phyloP scores from a whole-genome alignment of 1,140 invertebrate species.

The Archegozetes longisetosus region DNA sequence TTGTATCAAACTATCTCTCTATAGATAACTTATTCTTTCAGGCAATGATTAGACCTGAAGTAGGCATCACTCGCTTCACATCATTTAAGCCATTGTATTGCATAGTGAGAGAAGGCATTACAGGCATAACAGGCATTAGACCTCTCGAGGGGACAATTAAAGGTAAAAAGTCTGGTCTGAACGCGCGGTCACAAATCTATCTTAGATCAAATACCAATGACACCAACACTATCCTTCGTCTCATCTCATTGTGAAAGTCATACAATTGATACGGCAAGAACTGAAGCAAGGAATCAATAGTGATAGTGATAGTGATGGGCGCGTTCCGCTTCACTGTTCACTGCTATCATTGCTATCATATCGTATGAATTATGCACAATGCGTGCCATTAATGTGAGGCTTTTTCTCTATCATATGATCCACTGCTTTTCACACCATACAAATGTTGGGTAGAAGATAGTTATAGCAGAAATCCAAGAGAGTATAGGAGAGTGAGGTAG shows the following conservation, averaged over 20 bases:
- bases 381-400: neutral
- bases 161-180: neutral
- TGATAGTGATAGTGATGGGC: neutral
- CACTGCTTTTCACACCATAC: neutral
- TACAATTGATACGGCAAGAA: no score
- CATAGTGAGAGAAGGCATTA: neutral
- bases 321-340: neutral
- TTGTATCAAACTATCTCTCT: neutral
- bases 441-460: neutral
- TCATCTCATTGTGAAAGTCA: no score
- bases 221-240: neutral
- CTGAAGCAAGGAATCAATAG: neutral
- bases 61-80: neutral
- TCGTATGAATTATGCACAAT: neutral
- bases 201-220: neutral
- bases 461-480: no score
- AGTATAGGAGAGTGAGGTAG: no score
- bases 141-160: neutral
- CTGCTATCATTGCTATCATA: neutral
- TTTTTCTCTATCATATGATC: neutral
- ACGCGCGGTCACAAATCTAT: neutral
- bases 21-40: neutral
- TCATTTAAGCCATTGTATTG: neutral
- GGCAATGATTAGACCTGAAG: neutral
- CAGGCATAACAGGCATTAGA: neutral